Conservation (phyloP, 2,797 vertebrate genomes). For the Sebastes baramenuke region DNA sequence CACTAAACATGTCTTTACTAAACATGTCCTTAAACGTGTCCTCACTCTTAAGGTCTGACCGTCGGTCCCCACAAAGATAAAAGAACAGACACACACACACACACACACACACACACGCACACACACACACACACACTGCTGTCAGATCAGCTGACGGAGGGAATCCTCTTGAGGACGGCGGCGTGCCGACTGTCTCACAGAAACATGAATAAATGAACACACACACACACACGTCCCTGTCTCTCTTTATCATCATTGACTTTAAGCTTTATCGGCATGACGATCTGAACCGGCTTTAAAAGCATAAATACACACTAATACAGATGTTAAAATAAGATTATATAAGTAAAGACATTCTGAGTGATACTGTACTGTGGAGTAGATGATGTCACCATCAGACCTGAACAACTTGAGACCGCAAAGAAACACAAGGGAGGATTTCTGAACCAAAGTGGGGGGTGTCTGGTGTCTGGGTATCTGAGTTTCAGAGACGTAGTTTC, state of each 20-base stretch:
- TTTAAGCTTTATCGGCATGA: neutral
- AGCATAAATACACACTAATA: neutral
- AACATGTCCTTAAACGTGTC: neutral
- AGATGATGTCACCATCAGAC: too few species aligned
- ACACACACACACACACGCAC: neutral
- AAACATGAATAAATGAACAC: constrained; percentile 13
- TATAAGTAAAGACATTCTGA: too few species aligned
- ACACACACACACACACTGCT: neutral
- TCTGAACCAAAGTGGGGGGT: too few species aligned
- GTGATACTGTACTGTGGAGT: neutral
- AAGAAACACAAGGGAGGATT: too few species aligned
- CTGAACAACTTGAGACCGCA: too few species aligned
- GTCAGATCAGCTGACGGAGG: constrained; percentile 10
- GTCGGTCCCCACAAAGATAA: neutral
- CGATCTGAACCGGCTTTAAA: neutral
- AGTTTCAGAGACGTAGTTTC: too few species aligned
- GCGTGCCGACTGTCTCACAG: neutral
- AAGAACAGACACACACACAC: neutral
- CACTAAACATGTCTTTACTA: too few species aligned
- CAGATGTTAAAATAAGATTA: neutral
- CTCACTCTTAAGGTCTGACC: neutral
- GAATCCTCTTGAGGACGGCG: constrained; percentile 11
- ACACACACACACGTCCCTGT: neutral
- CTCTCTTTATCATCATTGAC: constrained; percentile 14
- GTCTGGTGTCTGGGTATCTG: too few species aligned